Evolutionary conservation across 92 coral and sea anemone genomes (phyloP).

Genomic region (Isaurus tuberculatus): DNA sequence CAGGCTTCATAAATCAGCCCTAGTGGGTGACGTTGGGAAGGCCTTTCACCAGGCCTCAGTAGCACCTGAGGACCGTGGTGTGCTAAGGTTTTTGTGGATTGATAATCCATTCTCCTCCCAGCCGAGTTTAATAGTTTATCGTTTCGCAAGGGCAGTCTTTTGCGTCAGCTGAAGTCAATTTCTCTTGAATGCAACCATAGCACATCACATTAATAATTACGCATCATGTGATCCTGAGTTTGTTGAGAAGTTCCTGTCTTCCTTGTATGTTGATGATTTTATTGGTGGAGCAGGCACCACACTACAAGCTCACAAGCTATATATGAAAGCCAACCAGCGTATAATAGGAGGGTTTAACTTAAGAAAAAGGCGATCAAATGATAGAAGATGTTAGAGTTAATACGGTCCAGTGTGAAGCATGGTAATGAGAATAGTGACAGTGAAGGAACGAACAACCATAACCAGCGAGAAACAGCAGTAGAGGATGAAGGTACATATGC

Average conservation of each 20-base stretch:
- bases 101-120: not conserved
- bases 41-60: slow-evolving; percentile 4
- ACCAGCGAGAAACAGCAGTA: too few relatives aligned
- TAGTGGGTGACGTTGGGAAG: slow-evolving; percentile 24
- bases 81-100: slow-evolving; percentile 42
- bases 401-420: too few relatives aligned
- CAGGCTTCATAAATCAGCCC: slow-evolving; percentile 1
- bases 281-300: slow-evolving; percentile 51
- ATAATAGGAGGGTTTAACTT: too few relatives aligned
- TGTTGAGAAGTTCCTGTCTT: slow-evolving; percentile 45
- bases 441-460: too few relatives aligned
- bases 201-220: slow-evolving; percentile 42
- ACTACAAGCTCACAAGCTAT: slow-evolving; percentile 26
- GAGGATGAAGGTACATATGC: too few relatives aligned
- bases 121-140: not conserved
- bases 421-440: too few relatives aligned
- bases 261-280: slow-evolving; percentile 64
- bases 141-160: slow-evolving; percentile 47
- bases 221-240: slow-evolving; percentile 38
- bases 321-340: too few relatives aligned
- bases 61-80: slow-evolving; percentile 21
- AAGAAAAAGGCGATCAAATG: too few relatives aligned
- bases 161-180: slow-evolving; percentile 53
- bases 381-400: too few relatives aligned
- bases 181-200: slow-evolving; percentile 49